Evolutionary conservation across 2,888 invertebrate genomes (phyloP).

Genomic region (Rotaria magnacalcarata): DNA sequence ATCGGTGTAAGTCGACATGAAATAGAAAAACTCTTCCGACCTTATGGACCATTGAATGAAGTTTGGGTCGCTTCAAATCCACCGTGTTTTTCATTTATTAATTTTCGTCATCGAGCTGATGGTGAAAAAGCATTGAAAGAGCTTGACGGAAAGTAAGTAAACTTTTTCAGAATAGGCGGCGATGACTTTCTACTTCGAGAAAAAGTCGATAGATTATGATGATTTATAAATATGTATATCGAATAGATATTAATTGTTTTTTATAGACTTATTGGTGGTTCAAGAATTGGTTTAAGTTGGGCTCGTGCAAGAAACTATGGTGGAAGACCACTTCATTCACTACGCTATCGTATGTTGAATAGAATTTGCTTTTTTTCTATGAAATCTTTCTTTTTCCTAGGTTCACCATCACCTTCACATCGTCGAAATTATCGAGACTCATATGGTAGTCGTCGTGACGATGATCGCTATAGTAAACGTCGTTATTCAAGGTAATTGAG

Average conservation of each 20-base stretch:
- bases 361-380: too few relatives aligned
- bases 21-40: not conserved
- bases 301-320: not conserved
- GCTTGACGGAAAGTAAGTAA: not conserved
- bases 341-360: not conserved
- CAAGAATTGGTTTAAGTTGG: slow-evolving; percentile 14
- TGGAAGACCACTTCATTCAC: not conserved
- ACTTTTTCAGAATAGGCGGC: too few relatives aligned
- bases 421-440: not conserved
- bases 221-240: too few relatives aligned
- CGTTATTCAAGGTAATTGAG: not conserved
- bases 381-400: not conserved
- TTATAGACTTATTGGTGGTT: not conserved
- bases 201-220: too few relatives aligned
- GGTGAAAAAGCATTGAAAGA: slow-evolving; percentile 1
- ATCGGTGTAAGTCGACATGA: not conserved
- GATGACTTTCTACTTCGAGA: too few relatives aligned
- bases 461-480: slow-evolving; percentile 2
- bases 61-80: slow-evolving; percentile 5
- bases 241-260: not conserved
- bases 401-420: not conserved
- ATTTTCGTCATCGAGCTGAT: slow-evolving; percentile 7
- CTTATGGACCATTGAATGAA: not conserved
- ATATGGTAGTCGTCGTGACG: not conserved
- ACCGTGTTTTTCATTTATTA: slow-evolving; percentile 7